Base-by-base conservation (phyloP, 2,113 vertebrate genomes). In the Malurus elegans region DNA sequence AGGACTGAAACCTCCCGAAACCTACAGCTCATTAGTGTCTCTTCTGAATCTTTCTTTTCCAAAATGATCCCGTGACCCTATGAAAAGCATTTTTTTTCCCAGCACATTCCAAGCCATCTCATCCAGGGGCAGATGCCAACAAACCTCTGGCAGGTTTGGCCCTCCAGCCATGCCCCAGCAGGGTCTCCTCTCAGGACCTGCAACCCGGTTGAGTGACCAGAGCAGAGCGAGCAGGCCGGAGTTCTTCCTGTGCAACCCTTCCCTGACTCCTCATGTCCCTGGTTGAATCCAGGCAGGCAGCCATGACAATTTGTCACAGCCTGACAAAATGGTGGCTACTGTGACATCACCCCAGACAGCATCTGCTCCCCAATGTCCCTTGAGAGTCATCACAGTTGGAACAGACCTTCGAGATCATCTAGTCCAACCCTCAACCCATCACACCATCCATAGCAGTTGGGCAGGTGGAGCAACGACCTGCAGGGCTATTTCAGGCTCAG, bases 1-100 rank as follows among this genome's bases (percentile, higher is more conserved):
- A 64, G 57, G 65, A 74, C 65, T 38, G 80, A 91, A 86, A 86
- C 47, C 45, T 82, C 51, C 16, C 0, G 0, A 34, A 57, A 66
- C 73, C n/a, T 76, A 79, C 6, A 25, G 34, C 1, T 0, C 72
- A 14, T 36, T 9, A 4, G 7, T 4, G 6, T 50, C 29, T 57
- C 57, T 75, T 66, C 80, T 48, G 48, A 40, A 61, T 26, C 56
- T 44, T 31, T 83, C 32, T 18, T 50, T 66, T 70, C 36, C 50
- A n/a, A 44, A 70, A 51, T 18, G 29, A 47, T 48, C 53, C 45
- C 0, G 0, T 57, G 47, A 20, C 44, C 8, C 44, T 12, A 7
- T 1, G 1, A 58, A 73, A 54, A 79, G n/a, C 20, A 12, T 29
- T 64, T 57, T 42, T 25, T 34, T 87, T 75, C 13, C 70, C 79